A percentile compares a stretch with the other conserved stretches of the same genome.
These are phyloP conservation scores for Cydia fagiglandana DNA, from an alignment of 1,140 invertebrate genomes.

Conservation along the genomic window DNA sequence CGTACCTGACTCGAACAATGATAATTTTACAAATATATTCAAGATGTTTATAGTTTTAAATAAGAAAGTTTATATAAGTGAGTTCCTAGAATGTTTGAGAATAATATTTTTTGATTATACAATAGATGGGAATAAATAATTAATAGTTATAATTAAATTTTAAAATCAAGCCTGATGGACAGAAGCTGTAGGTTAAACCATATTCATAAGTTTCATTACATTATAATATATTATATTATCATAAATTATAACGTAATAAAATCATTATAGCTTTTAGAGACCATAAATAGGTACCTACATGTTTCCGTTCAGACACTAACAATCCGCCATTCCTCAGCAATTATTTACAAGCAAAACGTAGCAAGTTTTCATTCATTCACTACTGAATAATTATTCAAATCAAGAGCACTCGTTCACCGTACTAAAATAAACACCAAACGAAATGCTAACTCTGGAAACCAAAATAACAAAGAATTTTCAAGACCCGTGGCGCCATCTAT, in stretches of 20 bases:
- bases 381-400: conserved; percentile 31
- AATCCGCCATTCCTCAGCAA: not conserved
- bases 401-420: conserved; percentile 20
- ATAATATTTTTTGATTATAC: too few relatives aligned
- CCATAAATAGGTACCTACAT: conserved; percentile 2
- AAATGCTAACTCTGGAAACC: not conserved
- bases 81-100: not conserved
- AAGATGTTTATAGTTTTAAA: not conserved
- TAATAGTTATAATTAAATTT: too few relatives aligned
- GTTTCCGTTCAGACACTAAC: conserved; percentile 2
- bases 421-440: conserved; percentile 30
- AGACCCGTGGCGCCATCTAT: conserved; percentile 59
- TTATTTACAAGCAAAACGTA: conserved; percentile 19
- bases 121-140: too few relatives aligned
- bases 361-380: conserved; percentile 27
- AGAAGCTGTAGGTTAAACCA: too few relatives aligned
- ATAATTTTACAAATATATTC: not conserved
- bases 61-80: not conserved
- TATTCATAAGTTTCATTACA: not conserved
- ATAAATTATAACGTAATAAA: conserved; percentile 8
- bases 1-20: not conserved
- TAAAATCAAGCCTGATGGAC: too few relatives aligned
- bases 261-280: not conserved
- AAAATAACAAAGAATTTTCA: not conserved
- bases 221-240: not conserved